Conservation (phyloP, 2,888 invertebrate species). For the Trachelus troglodyta region DNA sequence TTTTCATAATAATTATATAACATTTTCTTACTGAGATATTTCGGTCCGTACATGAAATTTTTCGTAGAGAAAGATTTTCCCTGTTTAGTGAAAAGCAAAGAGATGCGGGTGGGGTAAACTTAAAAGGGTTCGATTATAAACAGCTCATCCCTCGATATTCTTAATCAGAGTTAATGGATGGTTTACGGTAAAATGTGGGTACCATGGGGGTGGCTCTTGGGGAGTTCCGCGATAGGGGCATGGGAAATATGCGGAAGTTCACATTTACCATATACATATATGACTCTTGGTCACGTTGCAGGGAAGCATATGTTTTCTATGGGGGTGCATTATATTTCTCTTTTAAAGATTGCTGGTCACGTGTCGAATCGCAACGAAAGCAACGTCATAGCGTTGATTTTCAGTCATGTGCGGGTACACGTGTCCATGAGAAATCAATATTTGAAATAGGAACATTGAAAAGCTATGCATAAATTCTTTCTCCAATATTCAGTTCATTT, state of each 20-base stretch:
- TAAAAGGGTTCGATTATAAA: neutral
- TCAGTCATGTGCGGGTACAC: neutral
- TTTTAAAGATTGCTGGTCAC: constrained; percentile 25
- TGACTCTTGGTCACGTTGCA: neutral
- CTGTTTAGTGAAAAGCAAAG: neutral
- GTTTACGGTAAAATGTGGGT: constrained; percentile 30
- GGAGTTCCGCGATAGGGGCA: constrained; percentile 29
- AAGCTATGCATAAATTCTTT: neutral
- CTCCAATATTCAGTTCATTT: neutral
- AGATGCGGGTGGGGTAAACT: neutral
- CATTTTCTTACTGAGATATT: no score
- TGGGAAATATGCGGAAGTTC: constrained; percentile 33
- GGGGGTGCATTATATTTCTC: constrained; percentile 36
- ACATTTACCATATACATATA: constrained; percentile 7
- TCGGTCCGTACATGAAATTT: neutral
- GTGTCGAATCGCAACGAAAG: constrained; percentile 6
- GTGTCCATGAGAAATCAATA: neutral
- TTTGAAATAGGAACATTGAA: neutral
- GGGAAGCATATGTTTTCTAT: constrained; percentile 34
- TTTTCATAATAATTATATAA: no score
- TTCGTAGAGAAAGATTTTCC: neutral
- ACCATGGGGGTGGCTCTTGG: constrained; percentile 30
- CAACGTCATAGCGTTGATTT: neutral
- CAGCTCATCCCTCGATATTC: neutral
- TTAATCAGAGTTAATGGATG: constrained; percentile 30